Evolutionary conservation across 1,140 invertebrate species (phyloP).

Genomic region (Antheraea mylitta): DNA sequence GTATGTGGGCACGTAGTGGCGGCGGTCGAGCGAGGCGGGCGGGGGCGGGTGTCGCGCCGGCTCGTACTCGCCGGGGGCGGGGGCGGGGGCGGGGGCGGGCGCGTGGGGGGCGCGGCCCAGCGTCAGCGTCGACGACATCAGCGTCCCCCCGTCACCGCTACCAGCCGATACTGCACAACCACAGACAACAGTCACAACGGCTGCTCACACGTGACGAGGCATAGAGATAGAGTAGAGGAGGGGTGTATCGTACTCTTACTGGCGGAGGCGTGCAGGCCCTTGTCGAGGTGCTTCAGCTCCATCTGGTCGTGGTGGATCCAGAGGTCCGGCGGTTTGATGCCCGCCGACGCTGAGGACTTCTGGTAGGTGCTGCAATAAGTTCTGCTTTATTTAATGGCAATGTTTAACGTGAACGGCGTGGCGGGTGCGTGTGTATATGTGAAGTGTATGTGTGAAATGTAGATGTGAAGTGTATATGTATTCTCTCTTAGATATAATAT

Average conservation of each 20-base stretch:
- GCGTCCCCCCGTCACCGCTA: conserved; percentile 80
- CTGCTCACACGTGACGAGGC: no score
- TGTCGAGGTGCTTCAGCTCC: conserved; percentile 93
- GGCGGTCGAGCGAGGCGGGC: conserved; percentile 85
- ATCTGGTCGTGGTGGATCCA: conserved; percentile 99
- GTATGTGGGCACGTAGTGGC: conserved; percentile 89
- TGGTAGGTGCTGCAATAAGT: conserved; percentile 74
- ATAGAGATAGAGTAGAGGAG: neutral
- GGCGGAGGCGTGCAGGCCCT: conserved; percentile 80
- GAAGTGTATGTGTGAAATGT: no score
- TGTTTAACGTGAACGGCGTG: neutral
- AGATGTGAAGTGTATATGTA: no score
- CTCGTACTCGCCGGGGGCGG: conserved; percentile 83
- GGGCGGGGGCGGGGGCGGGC: no score
- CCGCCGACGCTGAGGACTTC: conserved; percentile 78
- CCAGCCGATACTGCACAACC: conserved; percentile 55
- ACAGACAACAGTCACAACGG: neutral
- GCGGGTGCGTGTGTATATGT: no score
- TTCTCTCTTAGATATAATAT: no score
- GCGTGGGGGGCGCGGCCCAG: conserved; percentile 82
- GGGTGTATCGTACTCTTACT: conserved; percentile 61
- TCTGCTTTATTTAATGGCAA: neutral
- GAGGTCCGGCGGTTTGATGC: conserved; percentile 96
- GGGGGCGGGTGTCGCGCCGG: conserved; percentile 74
- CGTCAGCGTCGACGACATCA: conserved; percentile 80